Percentiles rank a stretch among this genome's conserved stretches.
These are phyloP conservation scores for Corydoras sp. DNA, from an alignment of 2,113 vertebrate genomes.

Conservation along the genomic window DNA sequence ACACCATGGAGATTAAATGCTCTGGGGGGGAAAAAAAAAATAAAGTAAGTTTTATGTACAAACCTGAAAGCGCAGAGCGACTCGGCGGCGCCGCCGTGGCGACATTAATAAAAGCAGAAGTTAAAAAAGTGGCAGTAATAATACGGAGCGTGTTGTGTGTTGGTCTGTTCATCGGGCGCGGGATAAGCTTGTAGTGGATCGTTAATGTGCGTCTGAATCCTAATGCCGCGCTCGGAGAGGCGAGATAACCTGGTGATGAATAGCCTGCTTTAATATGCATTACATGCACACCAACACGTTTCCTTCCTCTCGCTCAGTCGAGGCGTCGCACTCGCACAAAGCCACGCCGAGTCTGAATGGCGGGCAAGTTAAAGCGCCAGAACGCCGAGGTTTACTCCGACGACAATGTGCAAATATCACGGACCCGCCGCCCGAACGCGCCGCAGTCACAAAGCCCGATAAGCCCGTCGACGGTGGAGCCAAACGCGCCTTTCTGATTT, in stretches of 20 bases:
- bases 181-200: conserved; percentile 5
- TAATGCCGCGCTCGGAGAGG: conserved; percentile 5
- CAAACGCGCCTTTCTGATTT: too few relatives aligned
- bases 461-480: too few relatives aligned
- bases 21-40: too few relatives aligned
- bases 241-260: conserved; percentile 16
- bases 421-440: background rate
- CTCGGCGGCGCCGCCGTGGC: too few relatives aligned
- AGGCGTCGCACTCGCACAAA: background rate
- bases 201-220: conserved; percentile 15
- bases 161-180: background rate
- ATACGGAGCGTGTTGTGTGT: background rate
- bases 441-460: too few relatives aligned
- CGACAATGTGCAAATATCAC: background rate
- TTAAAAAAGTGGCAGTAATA: background rate
- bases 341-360: background rate
- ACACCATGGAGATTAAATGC: too few relatives aligned
- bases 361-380: background rate
- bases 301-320: conserved; percentile 1
- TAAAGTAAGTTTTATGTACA: background rate
- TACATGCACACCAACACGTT: background rate
- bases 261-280: conserved; percentile 17
- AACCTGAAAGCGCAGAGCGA: background rate
- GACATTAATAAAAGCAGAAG: background rate
- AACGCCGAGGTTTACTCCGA: background rate